Evolutionary conservation across 2,797 vertebrate genomes (phyloP), one percentile per base, ranked within the genome.

Genomic region (Huso huso): DNA sequence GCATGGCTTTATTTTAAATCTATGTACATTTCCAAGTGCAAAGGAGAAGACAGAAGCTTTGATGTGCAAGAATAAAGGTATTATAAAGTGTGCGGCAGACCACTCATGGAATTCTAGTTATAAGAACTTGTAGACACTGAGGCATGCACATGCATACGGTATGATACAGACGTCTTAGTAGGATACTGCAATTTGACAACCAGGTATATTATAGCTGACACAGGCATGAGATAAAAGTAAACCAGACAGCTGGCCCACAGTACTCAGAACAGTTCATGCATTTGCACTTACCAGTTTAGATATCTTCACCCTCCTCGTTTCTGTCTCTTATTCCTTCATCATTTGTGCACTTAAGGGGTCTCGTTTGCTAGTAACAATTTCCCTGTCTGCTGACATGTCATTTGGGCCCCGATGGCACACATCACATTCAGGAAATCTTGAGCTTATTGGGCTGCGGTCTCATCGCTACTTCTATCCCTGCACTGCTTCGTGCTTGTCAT

Each of bases 201-300:
- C 79, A 82, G 81, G 77, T 86, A 83, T 82, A 83, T 82, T 85
- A 82, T 76, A 70, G 77, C 77, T 83, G 84, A 81, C 79, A 84
- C 66, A 82, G 62, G 77, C 76, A 49, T 49, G 66, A 82, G 82
- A 91, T 88, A 79, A 90, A 92, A 91, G 83, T 81, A 68, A 65
- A 82, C 75, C 83, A 84, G 86, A 83, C 80, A 83, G 84, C 85
- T 83, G 87, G 83, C 86, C 87, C 86, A 73, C 75, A 85, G 85
- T 73, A 74, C 80, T 84, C 80, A 77, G 74, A 86, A 71, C 77
- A 73, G 78, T 81, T 75, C 76, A 60, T 69, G 63, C 81, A 77
- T 81, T 82, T 87, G 73, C 82, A 87, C 91, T 93, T 85, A 91
- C 91, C 85, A 69, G 61, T 83, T 81, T 74, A 69, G 73, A 76